Evolutionary conservation across 2,797 vertebrate species (phyloP).

Genomic region (Parauchenoglanis punctatus): DNA sequence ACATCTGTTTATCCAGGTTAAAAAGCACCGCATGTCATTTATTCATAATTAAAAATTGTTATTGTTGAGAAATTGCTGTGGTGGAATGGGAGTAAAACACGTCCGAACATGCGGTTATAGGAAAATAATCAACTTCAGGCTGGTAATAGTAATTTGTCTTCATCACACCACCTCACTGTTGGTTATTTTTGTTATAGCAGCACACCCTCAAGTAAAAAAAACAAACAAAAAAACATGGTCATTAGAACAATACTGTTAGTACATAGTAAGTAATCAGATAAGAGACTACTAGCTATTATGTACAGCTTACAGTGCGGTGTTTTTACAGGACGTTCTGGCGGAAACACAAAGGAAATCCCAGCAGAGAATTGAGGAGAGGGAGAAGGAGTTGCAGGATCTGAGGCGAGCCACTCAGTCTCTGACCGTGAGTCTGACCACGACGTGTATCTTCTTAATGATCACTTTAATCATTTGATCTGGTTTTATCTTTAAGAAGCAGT

Average conservation of each 20-base stretch:
- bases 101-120: neutral
- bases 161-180: neutral
- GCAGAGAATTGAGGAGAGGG: constrained; percentile 69
- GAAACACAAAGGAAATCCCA: constrained; percentile 71
- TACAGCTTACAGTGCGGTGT: neutral
- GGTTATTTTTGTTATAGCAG: neutral
- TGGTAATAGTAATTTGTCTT: neutral
- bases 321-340: constrained; percentile 66
- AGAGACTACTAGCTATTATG: too few species aligned
- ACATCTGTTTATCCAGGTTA: neutral
- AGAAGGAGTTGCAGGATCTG: constrained; percentile 73
- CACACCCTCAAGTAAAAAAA: neutral
- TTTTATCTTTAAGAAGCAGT: neutral
- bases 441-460: neutral
- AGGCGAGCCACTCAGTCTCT: constrained; percentile 71
- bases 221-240: neutral
- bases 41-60: neutral
- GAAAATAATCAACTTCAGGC: neutral
- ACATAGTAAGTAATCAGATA: neutral
- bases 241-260: neutral
- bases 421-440: constrained; percentile 64
- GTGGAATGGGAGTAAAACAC: neutral
- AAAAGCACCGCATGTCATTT: neutral
- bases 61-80: neutral
- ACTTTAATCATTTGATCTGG: neutral